phyloP scores from a whole-genome alignment of 2,113 vertebrate species.

The Agelaius phoeniceus region DNA sequence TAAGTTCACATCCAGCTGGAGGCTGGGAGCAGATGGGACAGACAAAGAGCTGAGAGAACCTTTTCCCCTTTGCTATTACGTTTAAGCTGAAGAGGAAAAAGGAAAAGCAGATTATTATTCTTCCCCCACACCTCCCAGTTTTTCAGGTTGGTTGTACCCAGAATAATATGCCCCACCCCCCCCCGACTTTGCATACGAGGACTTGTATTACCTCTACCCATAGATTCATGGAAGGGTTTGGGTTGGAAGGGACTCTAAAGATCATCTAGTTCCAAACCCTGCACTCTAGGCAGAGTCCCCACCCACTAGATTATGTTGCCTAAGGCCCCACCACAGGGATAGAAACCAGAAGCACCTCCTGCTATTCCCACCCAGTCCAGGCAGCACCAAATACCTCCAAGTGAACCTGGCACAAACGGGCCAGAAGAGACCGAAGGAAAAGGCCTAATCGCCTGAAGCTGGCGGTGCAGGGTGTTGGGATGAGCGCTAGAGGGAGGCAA shows the following conservation, averaged over 20 bases:
- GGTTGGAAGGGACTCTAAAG: neutral
- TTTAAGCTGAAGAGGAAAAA: neutral
- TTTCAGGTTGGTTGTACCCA: neutral
- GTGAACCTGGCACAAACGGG: neutral
- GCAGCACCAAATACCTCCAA: neutral
- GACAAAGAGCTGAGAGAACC: neutral
- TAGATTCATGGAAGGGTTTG: neutral
- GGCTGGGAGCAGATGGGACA: neutral
- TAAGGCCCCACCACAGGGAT: neutral
- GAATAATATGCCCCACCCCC: neutral
- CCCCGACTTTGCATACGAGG: neutral
- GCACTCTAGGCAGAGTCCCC: neutral
- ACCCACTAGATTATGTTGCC: neutral
- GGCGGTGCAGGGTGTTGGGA: neutral
- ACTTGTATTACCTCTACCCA: neutral
- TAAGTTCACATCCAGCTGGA: neutral
- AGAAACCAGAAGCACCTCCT: neutral
- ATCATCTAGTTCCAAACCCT: neutral
- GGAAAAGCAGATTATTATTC: neutral
- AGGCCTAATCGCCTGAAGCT: neutral
- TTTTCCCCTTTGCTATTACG: neutral
- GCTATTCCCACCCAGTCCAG: neutral
- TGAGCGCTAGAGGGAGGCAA: constrained; percentile 46
- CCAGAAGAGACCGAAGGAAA: neutral
- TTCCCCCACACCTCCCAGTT: neutral